These are phyloP conservation scores for Apocrypta bakeri DNA, from an alignment of 1,140 invertebrate genomes.

Conservation along the genomic window DNA sequence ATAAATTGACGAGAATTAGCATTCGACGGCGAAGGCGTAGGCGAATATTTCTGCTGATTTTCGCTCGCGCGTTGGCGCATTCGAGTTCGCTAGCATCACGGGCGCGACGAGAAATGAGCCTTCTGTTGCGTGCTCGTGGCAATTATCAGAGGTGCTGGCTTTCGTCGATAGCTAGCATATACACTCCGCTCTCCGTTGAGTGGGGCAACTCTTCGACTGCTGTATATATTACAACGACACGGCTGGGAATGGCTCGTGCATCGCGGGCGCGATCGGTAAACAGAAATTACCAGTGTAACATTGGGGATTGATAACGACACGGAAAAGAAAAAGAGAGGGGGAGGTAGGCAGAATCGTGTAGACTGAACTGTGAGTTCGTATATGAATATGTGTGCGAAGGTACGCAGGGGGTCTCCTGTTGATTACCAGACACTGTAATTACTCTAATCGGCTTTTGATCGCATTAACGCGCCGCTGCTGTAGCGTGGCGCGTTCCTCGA, in stretches of 20 bases:
- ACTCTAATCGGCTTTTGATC: conserved; percentile 21
- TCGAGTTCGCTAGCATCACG: neutral
- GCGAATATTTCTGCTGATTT: neutral
- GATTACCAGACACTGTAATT: conserved; percentile 18
- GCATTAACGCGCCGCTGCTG: neutral
- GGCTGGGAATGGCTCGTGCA: neutral
- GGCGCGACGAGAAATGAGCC: neutral
- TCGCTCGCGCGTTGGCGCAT: neutral
- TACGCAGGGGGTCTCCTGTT: neutral
- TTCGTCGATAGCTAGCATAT: neutral
- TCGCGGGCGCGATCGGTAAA: neutral
- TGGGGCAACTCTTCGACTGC: neutral
- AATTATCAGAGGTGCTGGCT: neutral
- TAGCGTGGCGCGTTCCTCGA: neutral
- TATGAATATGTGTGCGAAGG: neutral
- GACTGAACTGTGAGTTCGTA: neutral
- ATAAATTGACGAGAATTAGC: neutral
- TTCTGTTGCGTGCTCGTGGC: neutral
- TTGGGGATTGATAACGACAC: neutral
- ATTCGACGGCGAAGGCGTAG: neutral
- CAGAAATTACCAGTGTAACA: conserved; percentile 3
- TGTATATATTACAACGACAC: neutral
- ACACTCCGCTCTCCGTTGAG: neutral
- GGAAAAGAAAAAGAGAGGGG: neutral
- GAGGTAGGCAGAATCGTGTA: neutral